These are phyloP conservation scores for Oncopeltus fasciatus DNA, from an alignment of 1,140 invertebrate species.

Conservation along the genomic window DNA sequence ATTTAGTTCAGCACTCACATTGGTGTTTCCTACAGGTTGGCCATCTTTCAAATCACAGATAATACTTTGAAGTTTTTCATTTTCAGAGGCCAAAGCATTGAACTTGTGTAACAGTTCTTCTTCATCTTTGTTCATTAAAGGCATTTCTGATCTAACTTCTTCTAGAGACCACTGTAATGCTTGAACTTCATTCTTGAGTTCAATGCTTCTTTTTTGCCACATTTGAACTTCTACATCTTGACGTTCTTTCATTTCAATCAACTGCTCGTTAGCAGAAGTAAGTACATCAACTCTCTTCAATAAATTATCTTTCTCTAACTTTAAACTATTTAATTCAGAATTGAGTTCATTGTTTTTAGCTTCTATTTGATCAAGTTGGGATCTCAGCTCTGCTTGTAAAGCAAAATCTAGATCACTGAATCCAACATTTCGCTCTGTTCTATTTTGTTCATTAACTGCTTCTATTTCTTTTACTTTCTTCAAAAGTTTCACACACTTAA, in stretches of 20 bases:
- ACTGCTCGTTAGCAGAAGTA: constrained; percentile 56
- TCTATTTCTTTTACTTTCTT: constrained; percentile 64
- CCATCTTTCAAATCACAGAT: constrained; percentile 15
- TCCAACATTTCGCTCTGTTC: constrained; percentile 33
- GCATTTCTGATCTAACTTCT: constrained; percentile 39
- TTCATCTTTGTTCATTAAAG: constrained; percentile 28
- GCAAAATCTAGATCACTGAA: constrained; percentile 52
- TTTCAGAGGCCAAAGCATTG: constrained; percentile 15
- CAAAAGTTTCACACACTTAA: constrained; percentile 50
- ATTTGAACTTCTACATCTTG: constrained; percentile 52
- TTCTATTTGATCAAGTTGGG: constrained; percentile 47
- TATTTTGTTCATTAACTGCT: constrained; percentile 45
- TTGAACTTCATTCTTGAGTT: constrained; percentile 37
- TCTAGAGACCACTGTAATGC: constrained; percentile 29
- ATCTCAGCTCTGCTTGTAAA: constrained; percentile 57
- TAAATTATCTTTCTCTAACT: constrained; percentile 46
- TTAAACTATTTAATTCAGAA: constrained; percentile 40
- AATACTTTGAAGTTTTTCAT: constrained; percentile 23
- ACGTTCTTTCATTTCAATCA: constrained; percentile 63
- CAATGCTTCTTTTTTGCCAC: constrained; percentile 44
- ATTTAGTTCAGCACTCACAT: constrained; percentile 1
- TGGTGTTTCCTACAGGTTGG: neutral
- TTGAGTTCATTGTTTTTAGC: constrained; percentile 42
- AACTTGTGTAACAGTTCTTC: constrained; percentile 19
- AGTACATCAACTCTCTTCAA: constrained; percentile 57